Percentiles rank a stretch among this genome's conserved stretches.
Conservation (phyloP, 2,888 invertebrate genomes). For the Thecophora atra region DNA sequence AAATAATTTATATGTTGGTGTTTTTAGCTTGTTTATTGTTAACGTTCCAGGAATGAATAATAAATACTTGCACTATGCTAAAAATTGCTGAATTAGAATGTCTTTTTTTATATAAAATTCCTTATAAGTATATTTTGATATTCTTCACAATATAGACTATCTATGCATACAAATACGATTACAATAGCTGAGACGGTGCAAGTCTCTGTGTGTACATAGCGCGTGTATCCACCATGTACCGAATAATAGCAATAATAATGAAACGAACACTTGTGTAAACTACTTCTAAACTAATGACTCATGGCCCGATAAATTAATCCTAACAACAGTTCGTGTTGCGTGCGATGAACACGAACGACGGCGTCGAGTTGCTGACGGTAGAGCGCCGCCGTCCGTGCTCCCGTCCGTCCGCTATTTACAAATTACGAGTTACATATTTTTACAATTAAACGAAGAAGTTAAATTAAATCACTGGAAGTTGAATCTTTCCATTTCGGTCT, state of each 20-base stretch:
- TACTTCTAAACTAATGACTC: background rate
- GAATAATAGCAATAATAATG: background rate
- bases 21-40: conserved; percentile 24
- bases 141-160: background rate
- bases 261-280: background rate
- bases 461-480: conserved; percentile 61
- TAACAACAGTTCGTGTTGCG: background rate
- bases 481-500: conserved; percentile 44
- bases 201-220: background rate
- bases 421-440: conserved; percentile 1
- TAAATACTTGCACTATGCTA: conserved; percentile 10
- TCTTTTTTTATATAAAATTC: background rate
- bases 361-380: background rate
- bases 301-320: background rate
- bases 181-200: background rate
- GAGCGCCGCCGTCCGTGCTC: background rate
- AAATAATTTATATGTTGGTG: conserved; percentile 34
- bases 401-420: background rate
- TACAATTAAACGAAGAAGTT: conserved; percentile 52
- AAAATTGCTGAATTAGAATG: background rate
- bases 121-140: background rate
- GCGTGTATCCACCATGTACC: too few species aligned
- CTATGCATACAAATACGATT: background rate
- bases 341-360: background rate
- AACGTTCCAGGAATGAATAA: conserved; percentile 22